phyloP scores from a whole-genome alignment of 35 echinoderm and acorn worm species.

The Eucidaris tribuloides region DNA sequence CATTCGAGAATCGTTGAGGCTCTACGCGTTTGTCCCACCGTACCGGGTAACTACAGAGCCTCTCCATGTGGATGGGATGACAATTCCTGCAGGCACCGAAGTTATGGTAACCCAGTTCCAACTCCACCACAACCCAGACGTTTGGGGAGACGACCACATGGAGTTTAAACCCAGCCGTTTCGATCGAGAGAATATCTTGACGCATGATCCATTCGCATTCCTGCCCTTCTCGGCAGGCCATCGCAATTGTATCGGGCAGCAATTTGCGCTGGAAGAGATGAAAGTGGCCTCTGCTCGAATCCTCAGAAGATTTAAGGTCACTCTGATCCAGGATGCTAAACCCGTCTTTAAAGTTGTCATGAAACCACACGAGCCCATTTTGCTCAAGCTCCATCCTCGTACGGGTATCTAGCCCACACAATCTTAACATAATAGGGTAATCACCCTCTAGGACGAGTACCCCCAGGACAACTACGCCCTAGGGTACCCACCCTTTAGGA shows the following conservation, averaged over 20 bases:
- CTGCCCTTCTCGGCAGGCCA: slow-evolving; percentile 11
- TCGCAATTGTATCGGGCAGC: slow-evolving; percentile 44
- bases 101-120: slow-evolving; percentile 13
- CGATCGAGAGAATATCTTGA: background rate
- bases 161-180: background rate
- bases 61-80: slow-evolving; percentile 10
- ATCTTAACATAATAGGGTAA: too few relatives aligned
- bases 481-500: too few relatives aligned
- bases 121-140: slow-evolving; percentile 53
- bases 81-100: slow-evolving; percentile 12
- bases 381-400: too few relatives aligned
- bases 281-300: background rate
- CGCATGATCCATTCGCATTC: background rate
- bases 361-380: background rate
- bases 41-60: background rate
- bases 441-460: too few relatives aligned
- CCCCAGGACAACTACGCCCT: too few relatives aligned
- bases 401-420: too few relatives aligned
- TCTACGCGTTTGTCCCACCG: slow-evolving; percentile 31
- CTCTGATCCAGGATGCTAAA: background rate
- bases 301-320: slow-evolving; percentile 11
- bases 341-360: background rate
- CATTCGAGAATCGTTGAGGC: slow-evolving; percentile 46
- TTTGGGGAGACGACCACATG: slow-evolving; percentile 60
- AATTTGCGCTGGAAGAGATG: slow-evolving; percentile 30